Percentiles rank a stretch among this genome's conserved stretches.
These are phyloP conservation scores for Camarhynchus parvulus DNA, from an alignment of 2,113 vertebrate genomes.

Conservation along the genomic window DNA sequence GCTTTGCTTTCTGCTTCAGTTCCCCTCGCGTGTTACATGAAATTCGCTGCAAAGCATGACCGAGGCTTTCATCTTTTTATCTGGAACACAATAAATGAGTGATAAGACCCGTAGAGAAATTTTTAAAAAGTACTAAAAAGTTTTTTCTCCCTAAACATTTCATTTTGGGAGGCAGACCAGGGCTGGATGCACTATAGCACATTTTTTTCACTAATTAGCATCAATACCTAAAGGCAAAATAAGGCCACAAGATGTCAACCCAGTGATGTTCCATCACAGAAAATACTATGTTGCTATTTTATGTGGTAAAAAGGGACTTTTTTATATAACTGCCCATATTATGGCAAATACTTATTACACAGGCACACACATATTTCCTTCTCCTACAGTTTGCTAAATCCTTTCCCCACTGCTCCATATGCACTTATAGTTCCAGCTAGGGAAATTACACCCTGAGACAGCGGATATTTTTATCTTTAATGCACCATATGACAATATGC, in stretches of 20 bases:
- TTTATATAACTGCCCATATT: not conserved
- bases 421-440: slow-evolving; percentile 23
- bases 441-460: slow-evolving; percentile 59
- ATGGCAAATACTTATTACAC: not conserved
- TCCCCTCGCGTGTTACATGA: not conserved
- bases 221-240: slow-evolving; percentile 10
- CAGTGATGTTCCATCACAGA: not conserved
- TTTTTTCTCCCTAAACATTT: not conserved
- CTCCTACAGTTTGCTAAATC: not conserved
- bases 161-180: not conserved
- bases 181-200: not conserved
- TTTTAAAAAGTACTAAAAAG: not conserved
- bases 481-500: slow-evolving; percentile 57
- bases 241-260: not conserved
- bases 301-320: not conserved
- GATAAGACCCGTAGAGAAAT: not conserved
- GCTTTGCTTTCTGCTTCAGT: slow-evolving; percentile 28
- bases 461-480: slow-evolving; percentile 66
- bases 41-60: not conserved
- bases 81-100: slow-evolving; percentile 30
- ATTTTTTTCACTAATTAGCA: not conserved
- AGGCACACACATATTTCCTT: not conserved
- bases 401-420: slow-evolving; percentile 16
- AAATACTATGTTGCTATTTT: not conserved
- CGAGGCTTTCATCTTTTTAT: not conserved